Conservation (phyloP, 2,797 vertebrate species). For the Malurus splendens region DNA sequence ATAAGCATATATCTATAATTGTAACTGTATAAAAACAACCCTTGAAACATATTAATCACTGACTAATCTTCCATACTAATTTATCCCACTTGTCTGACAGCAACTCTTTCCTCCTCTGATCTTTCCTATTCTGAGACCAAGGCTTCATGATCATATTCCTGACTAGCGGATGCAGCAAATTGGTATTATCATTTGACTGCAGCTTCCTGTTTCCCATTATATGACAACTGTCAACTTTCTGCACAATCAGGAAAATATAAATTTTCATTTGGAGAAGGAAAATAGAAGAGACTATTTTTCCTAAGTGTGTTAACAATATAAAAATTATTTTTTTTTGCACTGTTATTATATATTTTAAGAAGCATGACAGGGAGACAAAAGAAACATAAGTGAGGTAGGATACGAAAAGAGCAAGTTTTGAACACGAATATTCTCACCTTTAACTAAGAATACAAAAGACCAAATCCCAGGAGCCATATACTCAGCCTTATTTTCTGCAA, state of each 20-base stretch:
- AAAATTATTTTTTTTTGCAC: neutral
- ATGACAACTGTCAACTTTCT: slow-evolving; percentile 5
- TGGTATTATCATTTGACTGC: neutral
- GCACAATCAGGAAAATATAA: neutral
- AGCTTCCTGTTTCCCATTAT: slow-evolving; percentile 36
- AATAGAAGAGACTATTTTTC: neutral
- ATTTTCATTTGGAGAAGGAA: neutral
- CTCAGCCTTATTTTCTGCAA: neutral
- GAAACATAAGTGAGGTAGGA: neutral
- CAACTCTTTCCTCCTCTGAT: slow-evolving; percentile 30
- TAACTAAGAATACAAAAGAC: neutral
- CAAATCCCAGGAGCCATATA: neutral
- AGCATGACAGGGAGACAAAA: neutral
- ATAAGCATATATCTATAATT: slow-evolving; percentile 57
- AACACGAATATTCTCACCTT: neutral
- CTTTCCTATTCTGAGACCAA: slow-evolving; percentile 46
- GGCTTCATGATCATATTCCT: slow-evolving; percentile 23
- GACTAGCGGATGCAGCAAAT: slow-evolving; percentile 28
- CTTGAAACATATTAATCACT: slow-evolving; percentile 57
- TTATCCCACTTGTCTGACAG: slow-evolving; percentile 46
- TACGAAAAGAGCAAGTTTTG: neutral
- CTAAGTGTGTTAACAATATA: neutral
- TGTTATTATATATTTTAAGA: neutral
- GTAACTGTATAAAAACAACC: slow-evolving; percentile 35
- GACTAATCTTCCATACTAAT: slow-evolving; percentile 54